Evolutionary conservation across 2,113 vertebrate species (phyloP).

Genomic region (Sorex fumeus): DNA sequence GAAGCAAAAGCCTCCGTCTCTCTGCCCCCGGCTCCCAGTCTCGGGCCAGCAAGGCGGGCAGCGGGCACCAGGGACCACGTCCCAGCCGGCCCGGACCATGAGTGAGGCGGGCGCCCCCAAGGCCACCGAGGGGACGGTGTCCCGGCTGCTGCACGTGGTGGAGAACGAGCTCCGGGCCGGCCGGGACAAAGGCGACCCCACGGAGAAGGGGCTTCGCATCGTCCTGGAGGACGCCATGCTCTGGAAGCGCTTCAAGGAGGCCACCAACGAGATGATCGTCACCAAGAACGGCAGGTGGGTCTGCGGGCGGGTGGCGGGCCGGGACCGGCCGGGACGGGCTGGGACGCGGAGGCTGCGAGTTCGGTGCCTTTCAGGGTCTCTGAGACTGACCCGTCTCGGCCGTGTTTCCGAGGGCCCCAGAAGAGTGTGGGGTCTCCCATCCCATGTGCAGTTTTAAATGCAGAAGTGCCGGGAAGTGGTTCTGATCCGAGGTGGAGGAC

Average conservation of each 20-base stretch:
- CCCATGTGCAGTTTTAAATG: neutral
- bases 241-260: conserved; percentile 96
- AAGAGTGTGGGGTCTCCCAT: neutral
- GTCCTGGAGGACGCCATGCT: conserved; percentile 94
- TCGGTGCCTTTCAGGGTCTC: too few relatives aligned
- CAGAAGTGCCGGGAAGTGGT: conserved; percentile 25
- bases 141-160: conserved; percentile 94
- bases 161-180: conserved; percentile 95
- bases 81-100: conserved; percentile 70
- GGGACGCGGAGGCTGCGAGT: too few relatives aligned
- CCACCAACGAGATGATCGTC: conserved; percentile 99
- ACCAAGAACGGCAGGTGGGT: conserved; percentile 98
- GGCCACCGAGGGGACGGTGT: conserved; percentile 89
- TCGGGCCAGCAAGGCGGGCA: conserved; percentile 5
- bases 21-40: neutral
- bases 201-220: conserved; percentile 95
- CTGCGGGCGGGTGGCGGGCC: neutral
- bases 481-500: neutral
- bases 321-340: neutral
- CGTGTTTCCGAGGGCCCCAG: conserved; percentile 21
- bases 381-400: conserved; percentile 16
- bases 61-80: conserved; percentile 35
- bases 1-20: conserved; percentile 77
- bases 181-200: conserved; percentile 96
- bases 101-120: conserved; percentile 84